Conservation (phyloP, 2,113 vertebrate species). For the Atractosteus spatula region DNA sequence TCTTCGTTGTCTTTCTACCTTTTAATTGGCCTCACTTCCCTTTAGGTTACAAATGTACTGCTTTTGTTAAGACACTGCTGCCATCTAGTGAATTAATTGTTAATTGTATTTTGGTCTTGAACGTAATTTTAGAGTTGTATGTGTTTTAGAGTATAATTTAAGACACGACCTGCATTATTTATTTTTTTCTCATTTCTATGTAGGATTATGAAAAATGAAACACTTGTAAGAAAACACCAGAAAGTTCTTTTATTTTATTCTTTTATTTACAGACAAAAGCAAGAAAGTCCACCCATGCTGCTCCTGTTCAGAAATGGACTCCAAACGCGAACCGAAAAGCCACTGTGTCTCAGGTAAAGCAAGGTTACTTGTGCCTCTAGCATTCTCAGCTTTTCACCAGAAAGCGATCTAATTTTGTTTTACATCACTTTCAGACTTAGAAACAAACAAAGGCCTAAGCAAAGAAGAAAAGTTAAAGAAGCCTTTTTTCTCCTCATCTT, state of each 20-base stretch:
- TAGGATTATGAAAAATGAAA: too few relatives aligned
- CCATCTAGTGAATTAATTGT: too few relatives aligned
- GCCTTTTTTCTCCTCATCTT: constrained; percentile 58
- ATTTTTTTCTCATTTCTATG: too few relatives aligned
- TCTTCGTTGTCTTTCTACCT: too few relatives aligned
- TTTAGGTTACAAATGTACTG: too few relatives aligned
- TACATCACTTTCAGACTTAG: constrained; percentile 34
- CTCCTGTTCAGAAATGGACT: constrained; percentile 47
- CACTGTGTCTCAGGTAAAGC: constrained; percentile 48
- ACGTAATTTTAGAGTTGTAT: too few relatives aligned
- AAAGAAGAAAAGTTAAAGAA: constrained; percentile 52
- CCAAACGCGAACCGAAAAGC: constrained; percentile 25
- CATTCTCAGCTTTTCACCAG: too few relatives aligned
- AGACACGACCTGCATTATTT: too few relatives aligned
- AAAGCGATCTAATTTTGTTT: background rate
- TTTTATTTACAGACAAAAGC: constrained; percentile 55
- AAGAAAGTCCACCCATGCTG: constrained; percentile 61
- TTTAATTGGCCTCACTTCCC: too few relatives aligned
- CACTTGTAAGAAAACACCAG: background rate
- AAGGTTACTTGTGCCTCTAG: constrained; percentile 4
- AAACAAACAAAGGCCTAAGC: constrained; percentile 38
- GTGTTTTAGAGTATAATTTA: too few relatives aligned
- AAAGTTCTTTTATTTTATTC: constrained; percentile 8
- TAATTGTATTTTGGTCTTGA: too few relatives aligned
- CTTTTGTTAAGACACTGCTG: too few relatives aligned